A percentile compares a stretch with the other conserved stretches of the same genome.
These are phyloP conservation scores for Hemistola chrysoprasaria DNA, from an alignment of 2,888 invertebrate species.

Conservation along the genomic window DNA sequence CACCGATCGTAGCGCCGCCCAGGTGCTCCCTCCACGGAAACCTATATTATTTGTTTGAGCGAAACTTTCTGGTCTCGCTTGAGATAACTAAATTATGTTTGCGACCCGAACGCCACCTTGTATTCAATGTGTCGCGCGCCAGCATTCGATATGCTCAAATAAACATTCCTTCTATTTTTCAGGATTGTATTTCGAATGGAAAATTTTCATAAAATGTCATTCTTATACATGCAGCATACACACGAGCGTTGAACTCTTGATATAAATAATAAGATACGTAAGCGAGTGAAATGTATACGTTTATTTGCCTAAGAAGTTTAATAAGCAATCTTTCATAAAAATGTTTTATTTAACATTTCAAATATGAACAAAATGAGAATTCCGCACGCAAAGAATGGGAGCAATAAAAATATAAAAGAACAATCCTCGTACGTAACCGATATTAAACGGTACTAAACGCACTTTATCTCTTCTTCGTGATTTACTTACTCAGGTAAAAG, in stretches of 20 bases:
- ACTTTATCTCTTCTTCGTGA: constrained; percentile 42
- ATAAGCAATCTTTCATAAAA: constrained; percentile 5
- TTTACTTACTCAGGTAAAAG: constrained; percentile 25
- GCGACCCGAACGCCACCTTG: constrained; percentile 61
- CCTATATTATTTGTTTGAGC: constrained; percentile 81
- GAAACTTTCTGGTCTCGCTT: constrained; percentile 78
- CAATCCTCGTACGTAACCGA: constrained; percentile 49
- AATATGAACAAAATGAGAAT: constrained; percentile 35
- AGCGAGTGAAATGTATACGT: constrained; percentile 3
- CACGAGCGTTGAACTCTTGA: constrained; percentile 6
- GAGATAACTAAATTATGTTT: constrained; percentile 80
- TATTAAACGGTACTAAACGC: constrained; percentile 56
- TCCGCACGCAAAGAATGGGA: constrained; percentile 30
- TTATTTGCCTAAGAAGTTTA: constrained; percentile 9
- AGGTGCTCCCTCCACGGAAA: constrained; percentile 76
- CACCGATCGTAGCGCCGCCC: constrained; percentile 79
- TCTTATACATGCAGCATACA: constrained; percentile 17
- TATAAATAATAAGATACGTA: neutral
- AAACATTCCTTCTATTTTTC: constrained; percentile 32
- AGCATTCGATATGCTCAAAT: constrained; percentile 44
- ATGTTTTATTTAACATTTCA: constrained; percentile 21
- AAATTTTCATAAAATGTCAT: constrained; percentile 20
- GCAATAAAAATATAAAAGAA: constrained; percentile 49
- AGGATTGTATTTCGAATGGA: constrained; percentile 24
- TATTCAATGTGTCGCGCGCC: constrained; percentile 59